Evolutionary conservation across 2,797 vertebrate species (phyloP), one percentile per base, ranked within the genome.

Genomic region (Trachurus trachurus): DNA sequence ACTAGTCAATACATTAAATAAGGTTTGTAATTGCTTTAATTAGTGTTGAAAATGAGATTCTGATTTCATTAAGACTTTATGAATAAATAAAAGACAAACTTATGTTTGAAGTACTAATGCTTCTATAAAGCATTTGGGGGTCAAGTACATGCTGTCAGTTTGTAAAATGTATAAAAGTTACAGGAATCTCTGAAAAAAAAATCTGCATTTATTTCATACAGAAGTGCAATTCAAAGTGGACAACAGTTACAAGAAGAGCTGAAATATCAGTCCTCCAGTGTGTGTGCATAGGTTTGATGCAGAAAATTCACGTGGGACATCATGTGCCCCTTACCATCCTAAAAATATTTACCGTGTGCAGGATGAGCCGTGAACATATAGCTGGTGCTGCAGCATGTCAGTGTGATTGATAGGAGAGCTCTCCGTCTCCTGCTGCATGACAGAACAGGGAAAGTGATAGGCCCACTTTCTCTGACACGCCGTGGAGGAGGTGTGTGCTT

Each of bases 371-470:
- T 47, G 44, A 42, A 70, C 68, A 72, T 71, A 66, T 66, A 76
- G 80, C 72, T 61, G 60, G 59, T 57, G 17, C 56, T 74, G 83
- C 70, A 81, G 62, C 74, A 62, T 88, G 83, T 70, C 82, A 57
- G 58, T 63, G 71, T 87, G 86, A 88, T 66, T 79, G 69, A 87
- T 75, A 66, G 61, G 47, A 52, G 63, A 50, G 65, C 62, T 64
- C 58, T 57, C 17, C 12, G 7, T 66, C 80, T 75, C 70, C 59
- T 42, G 58, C 81, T 72, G 34, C 74, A 58, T 40, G 73, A 71
- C 72, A 74, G 71, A 7, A 26, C 49, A 50, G 22, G 87, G 58
- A 84, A 88, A 76, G 56, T 44, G 81, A 88, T 81, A 76, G 47
- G 70, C n/a, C 66, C 22, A 9, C 54, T 47, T 47, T 39, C 72